A percentile compares a stretch with the other conserved stretches of the same genome.
Evolutionary conservation across 2,888 invertebrate species (phyloP).

Genomic region (Xestia c-nigrum): DNA sequence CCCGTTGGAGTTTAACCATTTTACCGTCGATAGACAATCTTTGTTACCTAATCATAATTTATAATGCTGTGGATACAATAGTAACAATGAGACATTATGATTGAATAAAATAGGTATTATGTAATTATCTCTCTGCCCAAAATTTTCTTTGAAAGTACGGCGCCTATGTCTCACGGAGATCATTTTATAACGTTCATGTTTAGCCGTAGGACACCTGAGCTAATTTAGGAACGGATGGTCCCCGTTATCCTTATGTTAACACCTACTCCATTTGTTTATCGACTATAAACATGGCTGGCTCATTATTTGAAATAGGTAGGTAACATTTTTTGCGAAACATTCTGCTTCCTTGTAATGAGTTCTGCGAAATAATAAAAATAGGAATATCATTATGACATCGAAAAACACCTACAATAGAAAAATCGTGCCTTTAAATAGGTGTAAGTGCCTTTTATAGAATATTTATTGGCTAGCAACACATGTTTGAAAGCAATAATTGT

Average conservation of each 20-base stretch:
- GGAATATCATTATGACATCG: background rate
- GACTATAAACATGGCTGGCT: background rate
- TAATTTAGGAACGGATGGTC: slow-evolving; percentile 16
- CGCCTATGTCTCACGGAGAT: background rate
- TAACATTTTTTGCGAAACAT: slow-evolving; percentile 4
- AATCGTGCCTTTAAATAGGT: background rate
- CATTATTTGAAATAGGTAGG: slow-evolving; percentile 15
- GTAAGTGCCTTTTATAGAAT: background rate
- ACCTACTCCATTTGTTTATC: slow-evolving; percentile 5
- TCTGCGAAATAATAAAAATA: slow-evolving; percentile 1
- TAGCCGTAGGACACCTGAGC: slow-evolving; percentile 9
- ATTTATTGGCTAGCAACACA: background rate
- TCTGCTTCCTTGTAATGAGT: slow-evolving; percentile 22
- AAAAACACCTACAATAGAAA: background rate
- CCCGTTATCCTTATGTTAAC: slow-evolving; percentile 30
- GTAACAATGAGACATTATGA: background rate
- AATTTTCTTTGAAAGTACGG: slow-evolving; percentile 1
- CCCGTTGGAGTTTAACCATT: background rate
- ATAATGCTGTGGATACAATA: background rate
- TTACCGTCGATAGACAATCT: background rate
- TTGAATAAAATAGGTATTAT: background rate
- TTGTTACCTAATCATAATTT: background rate
- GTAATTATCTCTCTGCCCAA: background rate
- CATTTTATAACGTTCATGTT: background rate
- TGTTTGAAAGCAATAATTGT: background rate